Conservation (phyloP, 2,888 invertebrate species). For the Ptilodon capucinus region DNA sequence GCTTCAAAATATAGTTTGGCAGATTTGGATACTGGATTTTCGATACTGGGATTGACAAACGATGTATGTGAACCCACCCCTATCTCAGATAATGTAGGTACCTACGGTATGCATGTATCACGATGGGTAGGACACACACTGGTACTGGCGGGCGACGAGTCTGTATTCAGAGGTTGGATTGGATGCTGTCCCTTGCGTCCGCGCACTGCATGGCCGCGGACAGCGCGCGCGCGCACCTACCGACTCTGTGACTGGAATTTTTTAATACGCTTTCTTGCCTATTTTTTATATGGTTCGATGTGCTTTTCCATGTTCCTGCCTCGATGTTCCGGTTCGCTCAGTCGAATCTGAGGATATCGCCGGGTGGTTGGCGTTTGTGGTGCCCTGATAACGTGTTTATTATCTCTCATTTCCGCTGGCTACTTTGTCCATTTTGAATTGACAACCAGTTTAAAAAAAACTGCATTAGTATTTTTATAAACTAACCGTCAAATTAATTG, state of each 20-base stretch:
- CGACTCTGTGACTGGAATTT: conserved; percentile 76
- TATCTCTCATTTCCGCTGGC: conserved; percentile 8
- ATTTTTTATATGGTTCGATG: conserved; percentile 78
- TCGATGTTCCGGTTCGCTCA: conserved; percentile 16
- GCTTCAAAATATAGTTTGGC: too few relatives aligned
- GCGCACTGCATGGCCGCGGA: conserved; percentile 60
- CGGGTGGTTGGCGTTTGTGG: conserved; percentile 33
- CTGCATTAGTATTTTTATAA: too few relatives aligned
- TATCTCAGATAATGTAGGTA: conserved; percentile 58
- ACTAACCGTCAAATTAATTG: not conserved
- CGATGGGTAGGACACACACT: conserved; percentile 24
- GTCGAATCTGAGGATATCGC: conserved; percentile 10
- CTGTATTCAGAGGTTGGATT: conserved; percentile 68
- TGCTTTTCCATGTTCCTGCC: conserved; percentile 58
- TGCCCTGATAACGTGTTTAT: conserved; percentile 33
- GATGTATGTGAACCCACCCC: too few relatives aligned
- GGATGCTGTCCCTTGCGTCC: conserved; percentile 9
- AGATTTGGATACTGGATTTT: too few relatives aligned
- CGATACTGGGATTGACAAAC: too few relatives aligned
- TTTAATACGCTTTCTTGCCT: conserved; percentile 71
- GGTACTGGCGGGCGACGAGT: conserved; percentile 25
- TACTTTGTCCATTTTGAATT: too few relatives aligned
- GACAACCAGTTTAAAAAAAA: too few relatives aligned
- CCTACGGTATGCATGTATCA: conserved; percentile 49
- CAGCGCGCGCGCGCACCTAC: conserved; percentile 28